A percentile compares a stretch with the other conserved stretches of the same genome.
Conservation (phyloP, 1,140 invertebrate species). For the Pectinophora gossypiella region DNA sequence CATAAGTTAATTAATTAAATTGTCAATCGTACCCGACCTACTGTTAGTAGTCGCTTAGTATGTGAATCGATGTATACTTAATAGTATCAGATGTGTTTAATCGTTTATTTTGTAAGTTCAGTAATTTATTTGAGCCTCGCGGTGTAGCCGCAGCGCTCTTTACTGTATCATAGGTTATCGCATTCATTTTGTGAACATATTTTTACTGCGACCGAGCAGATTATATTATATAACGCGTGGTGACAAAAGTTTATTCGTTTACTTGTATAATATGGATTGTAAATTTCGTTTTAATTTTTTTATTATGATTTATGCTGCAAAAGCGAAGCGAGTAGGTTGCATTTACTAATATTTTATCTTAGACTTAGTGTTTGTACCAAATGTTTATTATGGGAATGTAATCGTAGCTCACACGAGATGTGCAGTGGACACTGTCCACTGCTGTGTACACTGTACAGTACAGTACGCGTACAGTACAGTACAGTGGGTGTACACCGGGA, state of each 20-base stretch:
- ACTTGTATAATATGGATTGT: conserved; percentile 40
- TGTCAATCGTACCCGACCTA: conserved; percentile 13
- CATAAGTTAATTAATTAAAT: conserved; percentile 18
- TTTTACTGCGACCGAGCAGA: conserved; percentile 16
- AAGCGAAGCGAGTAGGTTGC: conserved; percentile 55
- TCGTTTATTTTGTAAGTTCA: conserved; percentile 31
- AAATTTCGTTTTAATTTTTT: conserved; percentile 32
- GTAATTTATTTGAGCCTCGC: conserved; percentile 10
- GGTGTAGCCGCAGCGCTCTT: not conserved
- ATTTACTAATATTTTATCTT: conserved; percentile 73
- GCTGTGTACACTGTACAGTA: not conserved
- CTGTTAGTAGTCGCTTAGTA: conserved; percentile 3
- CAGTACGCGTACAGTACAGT: not conserved
- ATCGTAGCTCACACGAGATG: conserved; percentile 10
- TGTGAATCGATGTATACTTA: conserved; percentile 6
- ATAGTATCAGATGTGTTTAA: conserved; percentile 9
- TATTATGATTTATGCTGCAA: conserved; percentile 31
- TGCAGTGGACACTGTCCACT: not conserved
- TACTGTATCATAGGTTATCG: not conserved
- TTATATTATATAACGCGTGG: too few relatives aligned
- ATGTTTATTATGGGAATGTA: conserved; percentile 41
- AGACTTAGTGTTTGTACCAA: conserved; percentile 67
- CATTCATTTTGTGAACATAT: not conserved
- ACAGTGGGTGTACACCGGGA: not conserved
- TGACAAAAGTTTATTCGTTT: conserved; percentile 5